phyloP scores from a whole-genome alignment of 1,140 invertebrate species.

The Elymnias hypermnestra region DNA sequence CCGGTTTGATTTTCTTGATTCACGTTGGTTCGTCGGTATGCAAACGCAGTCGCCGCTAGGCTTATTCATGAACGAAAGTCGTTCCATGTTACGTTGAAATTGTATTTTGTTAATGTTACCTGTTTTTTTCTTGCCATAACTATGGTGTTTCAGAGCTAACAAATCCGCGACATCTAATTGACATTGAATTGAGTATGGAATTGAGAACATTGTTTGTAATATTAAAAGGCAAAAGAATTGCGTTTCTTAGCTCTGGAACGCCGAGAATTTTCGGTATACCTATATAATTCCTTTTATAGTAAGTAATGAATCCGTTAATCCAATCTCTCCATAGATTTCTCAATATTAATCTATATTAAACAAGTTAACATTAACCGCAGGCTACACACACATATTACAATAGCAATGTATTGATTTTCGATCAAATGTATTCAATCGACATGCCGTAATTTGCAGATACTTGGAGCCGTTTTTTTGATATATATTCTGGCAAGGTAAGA shows the following conservation, averaged over 20 bases:
- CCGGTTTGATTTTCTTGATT: conserved; percentile 65
- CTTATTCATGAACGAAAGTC: conserved; percentile 62
- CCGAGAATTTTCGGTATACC: conserved; percentile 30
- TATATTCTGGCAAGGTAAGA: conserved; percentile 48
- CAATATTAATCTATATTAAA: conserved; percentile 48
- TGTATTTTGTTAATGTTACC: conserved; percentile 65
- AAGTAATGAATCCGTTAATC: conserved; percentile 72
- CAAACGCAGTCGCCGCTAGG: conserved; percentile 69
- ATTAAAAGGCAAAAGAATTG: too few relatives aligned
- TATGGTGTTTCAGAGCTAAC: conserved; percentile 45
- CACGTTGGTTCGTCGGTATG: conserved; percentile 46
- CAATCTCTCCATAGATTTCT: conserved; percentile 70
- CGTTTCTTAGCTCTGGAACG: conserved; percentile 43
- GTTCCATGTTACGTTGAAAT: conserved; percentile 66
- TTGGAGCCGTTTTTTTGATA: conserved; percentile 63
- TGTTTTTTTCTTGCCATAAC: conserved; percentile 49
- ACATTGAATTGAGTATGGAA: conserved; percentile 36
- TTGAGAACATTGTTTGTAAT: conserved; percentile 9
- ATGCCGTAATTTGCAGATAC: conserved; percentile 69
- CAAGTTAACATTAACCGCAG: conserved; percentile 55
- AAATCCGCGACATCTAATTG: conserved; percentile 23
- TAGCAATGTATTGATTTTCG: conserved; percentile 71
- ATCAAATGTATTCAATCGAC: conserved; percentile 68
- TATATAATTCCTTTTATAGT: conserved; percentile 68
- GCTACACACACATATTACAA: conserved; percentile 74